Percentiles rank a stretch among this genome's conserved stretches.
These are phyloP conservation scores for Cyanistes caeruleus DNA, from an alignment of 2,113 vertebrate genomes.

Conservation along the genomic window DNA sequence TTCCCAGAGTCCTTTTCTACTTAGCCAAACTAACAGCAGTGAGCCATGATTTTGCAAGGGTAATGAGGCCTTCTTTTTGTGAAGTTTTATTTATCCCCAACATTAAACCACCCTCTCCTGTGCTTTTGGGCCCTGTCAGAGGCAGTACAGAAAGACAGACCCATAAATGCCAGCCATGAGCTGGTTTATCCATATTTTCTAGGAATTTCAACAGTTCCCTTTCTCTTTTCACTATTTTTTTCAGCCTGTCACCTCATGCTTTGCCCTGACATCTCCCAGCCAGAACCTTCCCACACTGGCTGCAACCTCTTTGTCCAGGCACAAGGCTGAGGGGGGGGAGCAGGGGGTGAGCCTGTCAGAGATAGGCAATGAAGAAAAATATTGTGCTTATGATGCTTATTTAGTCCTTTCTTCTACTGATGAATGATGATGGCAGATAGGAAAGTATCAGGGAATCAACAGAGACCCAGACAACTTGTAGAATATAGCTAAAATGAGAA, in stretches of 20 bases:
- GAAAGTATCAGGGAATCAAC: neutral
- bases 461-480: neutral
- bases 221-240: neutral
- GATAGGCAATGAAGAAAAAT: neutral
- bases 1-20: neutral
- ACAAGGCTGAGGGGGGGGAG: neutral
- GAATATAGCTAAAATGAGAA: neutral
- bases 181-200: neutral
- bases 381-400: neutral
- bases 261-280: neutral
- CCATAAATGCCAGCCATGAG: neutral
- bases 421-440: neutral
- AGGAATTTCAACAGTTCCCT: neutral
- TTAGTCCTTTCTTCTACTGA: neutral
- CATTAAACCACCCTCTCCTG: neutral
- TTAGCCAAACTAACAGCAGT: neutral
- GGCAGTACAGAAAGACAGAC: neutral
- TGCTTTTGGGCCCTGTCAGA: neutral
- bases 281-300: neutral
- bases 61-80: neutral
- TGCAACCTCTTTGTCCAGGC: neutral
- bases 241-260: rapidly evolving
- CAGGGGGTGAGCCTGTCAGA: neutral
- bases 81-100: neutral
- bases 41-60: neutral